Evolutionary conservation across 2,888 invertebrate species (phyloP), one percentile per base, ranked within the genome.

Genomic region (Ctenicera cuprea): DNA sequence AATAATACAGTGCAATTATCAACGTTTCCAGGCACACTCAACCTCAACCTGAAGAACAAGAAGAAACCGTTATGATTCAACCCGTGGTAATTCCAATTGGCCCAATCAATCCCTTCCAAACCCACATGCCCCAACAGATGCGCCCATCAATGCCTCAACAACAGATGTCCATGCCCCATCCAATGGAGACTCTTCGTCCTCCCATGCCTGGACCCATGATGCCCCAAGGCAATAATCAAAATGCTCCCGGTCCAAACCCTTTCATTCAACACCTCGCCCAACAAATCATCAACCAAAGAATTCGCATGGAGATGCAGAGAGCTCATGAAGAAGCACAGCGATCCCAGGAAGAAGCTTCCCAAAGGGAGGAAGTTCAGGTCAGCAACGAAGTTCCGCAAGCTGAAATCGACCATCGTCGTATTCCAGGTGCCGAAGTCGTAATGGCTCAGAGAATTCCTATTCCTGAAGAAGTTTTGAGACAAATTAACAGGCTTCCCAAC

Each of bases 151-250:
- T 79, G 30, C 87, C 86, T 11, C 88, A 87, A 14, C 87, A 86
- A 78, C 76, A 87, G 80, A 83, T 87, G 77, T 85, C 63, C 50
- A 65, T 73, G 43, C 88, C 89, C 81, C 89, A 89, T 79, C 89
- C 89, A 11, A 87, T 91, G 84, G 89, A 90, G 77, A 88, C 88
- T 63, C 87, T 89, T 86, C 86, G 88, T 73, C 88, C 88, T 68
- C 88, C 88, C 20, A 86, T 87, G 83, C 87, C 87, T 41, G 73
- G 62, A 41, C 83, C 80, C 14, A 79, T 83, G 78, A 79, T 80
- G 74, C 79, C 74, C 61, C 80, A 80, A 59, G 76, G 71, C 52
- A 83, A 83, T 59, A 11, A 50, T 0, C 52, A 52, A 16, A 20
- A 38, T 0, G n/a, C 76, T 83, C 33, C 83, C 83, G 82, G 88